phyloP scores from a whole-genome alignment of 2,888 invertebrate species.

The Auanema sp. region DNA sequence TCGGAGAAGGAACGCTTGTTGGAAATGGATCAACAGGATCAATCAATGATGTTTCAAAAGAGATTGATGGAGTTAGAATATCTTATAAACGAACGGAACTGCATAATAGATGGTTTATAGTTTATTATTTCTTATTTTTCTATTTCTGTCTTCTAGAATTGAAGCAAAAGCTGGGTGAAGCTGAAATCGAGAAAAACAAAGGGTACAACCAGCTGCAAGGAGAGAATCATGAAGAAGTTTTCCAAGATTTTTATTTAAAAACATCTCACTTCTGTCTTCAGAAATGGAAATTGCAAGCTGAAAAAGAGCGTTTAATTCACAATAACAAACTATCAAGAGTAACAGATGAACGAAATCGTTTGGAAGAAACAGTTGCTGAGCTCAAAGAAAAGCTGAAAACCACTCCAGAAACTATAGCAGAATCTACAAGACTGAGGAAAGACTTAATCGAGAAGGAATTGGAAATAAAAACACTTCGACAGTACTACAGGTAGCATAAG shows the following conservation, averaged over 20 bases:
- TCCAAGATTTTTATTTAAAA: background rate
- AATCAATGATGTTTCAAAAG: constrained; percentile 15
- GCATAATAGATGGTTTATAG: constrained; percentile 9
- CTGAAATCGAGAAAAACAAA: constrained; percentile 10
- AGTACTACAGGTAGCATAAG: constrained; percentile 13
- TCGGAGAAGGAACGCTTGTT: too few species aligned
- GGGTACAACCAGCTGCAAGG: constrained; percentile 8
- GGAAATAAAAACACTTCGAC: constrained; percentile 14
- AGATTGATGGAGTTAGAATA: constrained; percentile 10
- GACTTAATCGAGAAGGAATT: constrained; percentile 21
- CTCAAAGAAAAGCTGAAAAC: constrained; percentile 19
- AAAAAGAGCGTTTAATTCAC: constrained; percentile 6
- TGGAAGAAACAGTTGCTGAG: constrained; percentile 11
- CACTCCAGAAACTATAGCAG: constrained; percentile 25
- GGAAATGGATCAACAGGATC: constrained; percentile 9
- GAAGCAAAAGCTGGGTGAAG: constrained; percentile 12
- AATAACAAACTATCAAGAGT: constrained; percentile 6
- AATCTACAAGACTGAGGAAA: constrained; percentile 17
- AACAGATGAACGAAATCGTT: constrained; percentile 14
- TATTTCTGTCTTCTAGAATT: constrained; percentile 8
- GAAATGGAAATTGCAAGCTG: constrained; percentile 9
- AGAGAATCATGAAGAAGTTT: constrained; percentile 2
- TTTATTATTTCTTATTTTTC: background rate
- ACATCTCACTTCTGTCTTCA: background rate
- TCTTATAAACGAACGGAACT: constrained; percentile 15